Evolutionary conservation across 2,113 vertebrate genomes (phyloP).

Genomic region (Deroptyus accipitrinus): DNA sequence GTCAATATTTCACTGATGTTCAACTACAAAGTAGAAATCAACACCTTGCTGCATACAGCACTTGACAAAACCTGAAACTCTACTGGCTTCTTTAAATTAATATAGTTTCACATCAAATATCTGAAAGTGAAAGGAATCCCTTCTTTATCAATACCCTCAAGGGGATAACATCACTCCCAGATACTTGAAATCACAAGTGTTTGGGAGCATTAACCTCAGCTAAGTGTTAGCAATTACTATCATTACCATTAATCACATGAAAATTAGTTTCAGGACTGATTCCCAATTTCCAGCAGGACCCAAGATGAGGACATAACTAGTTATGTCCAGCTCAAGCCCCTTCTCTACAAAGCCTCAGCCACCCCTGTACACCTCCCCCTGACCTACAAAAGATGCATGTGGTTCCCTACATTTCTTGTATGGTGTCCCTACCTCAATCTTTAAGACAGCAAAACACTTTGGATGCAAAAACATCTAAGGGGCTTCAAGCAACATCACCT

Average conservation of each 20-base stretch:
- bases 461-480: background rate
- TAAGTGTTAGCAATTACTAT: background rate
- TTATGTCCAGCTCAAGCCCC: background rate
- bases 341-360: background rate
- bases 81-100: background rate
- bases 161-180: background rate
- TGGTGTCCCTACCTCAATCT: background rate
- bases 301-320: background rate
- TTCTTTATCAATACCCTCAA: background rate
- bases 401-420: background rate
- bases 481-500: background rate
- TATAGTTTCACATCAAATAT: background rate
- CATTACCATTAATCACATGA: background rate
- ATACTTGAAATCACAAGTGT: background rate
- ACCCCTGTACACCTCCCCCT: background rate
- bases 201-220: background rate
- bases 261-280: background rate
- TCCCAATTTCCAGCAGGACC: background rate
- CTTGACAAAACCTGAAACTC: background rate
- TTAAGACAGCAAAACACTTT: background rate
- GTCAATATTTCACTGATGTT: background rate
- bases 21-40: background rate
- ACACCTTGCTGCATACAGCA: background rate
- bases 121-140: background rate
- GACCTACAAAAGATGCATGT: rapidly evolving